These are phyloP conservation scores for Sinocyclocheilus grahami DNA, from an alignment of 2,113 vertebrate genomes.

Conservation along the genomic window DNA sequence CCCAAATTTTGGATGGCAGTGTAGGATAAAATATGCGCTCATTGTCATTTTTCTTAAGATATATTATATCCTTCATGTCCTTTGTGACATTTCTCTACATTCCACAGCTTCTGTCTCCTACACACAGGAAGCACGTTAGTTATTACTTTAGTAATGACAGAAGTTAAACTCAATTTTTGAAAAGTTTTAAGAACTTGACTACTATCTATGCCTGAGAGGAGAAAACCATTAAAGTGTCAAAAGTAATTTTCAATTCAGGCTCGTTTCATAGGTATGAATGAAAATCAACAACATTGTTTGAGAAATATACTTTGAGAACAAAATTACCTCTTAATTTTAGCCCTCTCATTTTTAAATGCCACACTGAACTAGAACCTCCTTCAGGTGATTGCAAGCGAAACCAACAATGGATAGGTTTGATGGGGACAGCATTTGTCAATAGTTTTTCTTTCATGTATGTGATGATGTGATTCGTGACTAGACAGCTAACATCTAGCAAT, in stretches of 20 bases:
- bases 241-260: slow-evolving; percentile 8
- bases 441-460: neutral
- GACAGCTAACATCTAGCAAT: neutral
- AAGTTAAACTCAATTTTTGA: neutral
- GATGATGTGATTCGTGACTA: slow-evolving; percentile 10
- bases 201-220: neutral
- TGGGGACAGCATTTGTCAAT: slow-evolving; percentile 1
- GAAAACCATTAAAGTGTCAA: neutral
- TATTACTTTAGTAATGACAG: neutral
- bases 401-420: slow-evolving; percentile 20
- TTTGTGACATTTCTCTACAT: neutral
- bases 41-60: neutral
- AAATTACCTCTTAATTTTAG: neutral
- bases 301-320: neutral
- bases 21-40: neutral
- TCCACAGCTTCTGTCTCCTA: neutral
- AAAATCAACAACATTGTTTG: slow-evolving; percentile 23
- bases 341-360: neutral
- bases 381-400: slow-evolving; percentile 10
- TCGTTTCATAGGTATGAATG: neutral
- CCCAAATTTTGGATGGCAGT: neutral
- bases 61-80: neutral
- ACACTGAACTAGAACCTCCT: slow-evolving; percentile 1
- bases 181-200: neutral
- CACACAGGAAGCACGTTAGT: neutral